Evolutionary conservation across 2,888 invertebrate genomes (phyloP).

Genomic region (Drosophila bunnanda): DNA sequence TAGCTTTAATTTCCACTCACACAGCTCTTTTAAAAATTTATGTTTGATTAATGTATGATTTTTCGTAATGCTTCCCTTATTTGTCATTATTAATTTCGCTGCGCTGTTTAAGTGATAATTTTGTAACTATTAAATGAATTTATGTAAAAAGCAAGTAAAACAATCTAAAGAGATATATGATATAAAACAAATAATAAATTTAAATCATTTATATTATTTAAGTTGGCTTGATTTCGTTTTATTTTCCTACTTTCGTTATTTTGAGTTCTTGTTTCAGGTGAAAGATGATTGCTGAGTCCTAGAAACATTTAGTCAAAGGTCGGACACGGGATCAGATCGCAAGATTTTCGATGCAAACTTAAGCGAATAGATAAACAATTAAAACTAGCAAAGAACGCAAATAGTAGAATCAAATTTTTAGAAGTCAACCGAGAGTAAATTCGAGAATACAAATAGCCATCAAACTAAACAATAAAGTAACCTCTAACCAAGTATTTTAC

Average conservation of each 20-base stretch:
- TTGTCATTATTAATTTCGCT: slow-evolving; percentile 49
- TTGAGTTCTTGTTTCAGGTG: neutral
- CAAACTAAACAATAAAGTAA: slow-evolving; percentile 57
- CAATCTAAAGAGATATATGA: slow-evolving; percentile 32
- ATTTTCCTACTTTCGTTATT: neutral
- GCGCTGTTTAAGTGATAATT: slow-evolving; percentile 74
- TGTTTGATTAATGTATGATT: slow-evolving; percentile 34
- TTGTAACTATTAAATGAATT: slow-evolving; percentile 72
- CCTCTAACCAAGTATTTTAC: slow-evolving; percentile 67
- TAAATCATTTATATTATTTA: slow-evolving; percentile 62
- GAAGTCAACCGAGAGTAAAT: slow-evolving; percentile 54
- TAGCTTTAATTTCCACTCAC: slow-evolving; percentile 21
- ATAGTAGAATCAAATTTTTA: slow-evolving; percentile 72
- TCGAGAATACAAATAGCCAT: slow-evolving; percentile 69
- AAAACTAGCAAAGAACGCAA: slow-evolving; percentile 60
- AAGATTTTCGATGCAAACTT: slow-evolving; percentile 62
- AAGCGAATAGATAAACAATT: slow-evolving; percentile 67
- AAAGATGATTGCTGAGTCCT: slow-evolving; percentile 11
- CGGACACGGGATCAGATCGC: slow-evolving; percentile 6
- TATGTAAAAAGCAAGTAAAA: slow-evolving; percentile 68
- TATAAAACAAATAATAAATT: slow-evolving; percentile 57
- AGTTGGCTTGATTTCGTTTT: slow-evolving; percentile 41
- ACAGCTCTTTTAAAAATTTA: slow-evolving; percentile 12
- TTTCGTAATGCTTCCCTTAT: slow-evolving; percentile 47
- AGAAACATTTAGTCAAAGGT: slow-evolving; percentile 20